Base-by-base conservation (phyloP, 2,888 invertebrate species). In the Ametastegia equiseti region DNA sequence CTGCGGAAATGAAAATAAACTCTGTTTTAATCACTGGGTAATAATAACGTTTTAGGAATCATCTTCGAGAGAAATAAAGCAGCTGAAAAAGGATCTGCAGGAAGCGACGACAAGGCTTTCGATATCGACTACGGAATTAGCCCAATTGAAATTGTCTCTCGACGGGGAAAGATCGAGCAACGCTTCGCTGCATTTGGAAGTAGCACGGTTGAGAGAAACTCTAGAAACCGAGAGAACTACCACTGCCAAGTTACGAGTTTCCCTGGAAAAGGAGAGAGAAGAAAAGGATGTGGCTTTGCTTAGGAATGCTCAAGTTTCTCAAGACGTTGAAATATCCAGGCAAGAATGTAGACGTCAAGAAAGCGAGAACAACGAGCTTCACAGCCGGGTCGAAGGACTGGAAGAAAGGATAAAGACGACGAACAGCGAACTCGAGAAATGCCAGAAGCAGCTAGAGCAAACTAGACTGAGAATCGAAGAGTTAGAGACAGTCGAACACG, bases 221-320 rank as follows among this genome's bases (percentile, higher is more conserved):
- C 73, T 92, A 47, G 90, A 91, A 60, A 83, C 85, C 0, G 91
- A 92, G 81, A 87, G 87, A 45, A 86, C 86, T 19, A 82, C 86
- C 2, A 85, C 84, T 11, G 88, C 88, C 0, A 87, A 87, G 0
- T 80, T 91, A 9, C 84, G 89, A 54, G 86, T 87, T 0, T 87
- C 85, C 27, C 80, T 91, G 45, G 91, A 92, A 47, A 91, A 89
- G 85, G 97, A 97, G 86, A 94, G 94, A 71, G 94, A 95, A 9
- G 96, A 96, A 84, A 97, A 96, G 88, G 95, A 97, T 88, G 94
- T 95, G 2, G 95, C 95, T 0, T 90, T 97, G 75, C 89, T 97
- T 80, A 93, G 96, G 71, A 97, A 96, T 90, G 97, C 97, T 1
- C 96, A 96, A 92, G 95, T 97, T 86, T 97, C 97, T 0, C 97